Evolutionary conservation across 1,140 invertebrate genomes (phyloP).

Genomic region (Lordiphosa mommai): DNA sequence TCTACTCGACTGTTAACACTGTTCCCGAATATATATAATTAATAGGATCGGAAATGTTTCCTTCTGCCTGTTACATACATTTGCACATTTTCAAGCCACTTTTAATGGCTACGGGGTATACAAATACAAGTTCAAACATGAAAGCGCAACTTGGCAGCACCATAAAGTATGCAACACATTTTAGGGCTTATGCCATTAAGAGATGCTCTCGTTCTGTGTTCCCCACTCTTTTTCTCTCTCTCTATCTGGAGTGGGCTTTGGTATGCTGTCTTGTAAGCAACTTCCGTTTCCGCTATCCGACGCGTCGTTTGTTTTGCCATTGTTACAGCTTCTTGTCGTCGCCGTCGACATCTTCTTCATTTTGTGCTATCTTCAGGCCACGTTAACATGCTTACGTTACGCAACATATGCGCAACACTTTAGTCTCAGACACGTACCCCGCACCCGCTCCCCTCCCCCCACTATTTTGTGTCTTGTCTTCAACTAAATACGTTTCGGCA

Average conservation of each 20-base stretch:
- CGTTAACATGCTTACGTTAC: slow-evolving; percentile 43
- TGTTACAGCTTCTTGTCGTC: slow-evolving; percentile 36
- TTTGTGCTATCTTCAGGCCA: not conserved
- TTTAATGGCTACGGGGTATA: no score
- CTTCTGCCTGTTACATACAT: no score
- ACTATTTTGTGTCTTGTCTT: slow-evolving; percentile 39
- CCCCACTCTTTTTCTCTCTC: slow-evolving; percentile 15
- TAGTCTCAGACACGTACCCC: no score
- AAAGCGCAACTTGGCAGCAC: slow-evolving; percentile 8
- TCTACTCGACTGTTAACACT: no score
- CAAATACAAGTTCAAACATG: slow-evolving; percentile 19
- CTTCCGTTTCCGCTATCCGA: slow-evolving; percentile 70
- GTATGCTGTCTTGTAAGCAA: slow-evolving; percentile 63
- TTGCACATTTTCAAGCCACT: no score
- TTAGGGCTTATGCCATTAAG: slow-evolving; percentile 60
- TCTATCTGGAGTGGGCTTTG: no score
- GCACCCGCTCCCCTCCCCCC: not conserved
- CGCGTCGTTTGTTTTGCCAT: slow-evolving; percentile 59
- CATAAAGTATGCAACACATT: slow-evolving; percentile 43
- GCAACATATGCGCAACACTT: slow-evolving; percentile 63
- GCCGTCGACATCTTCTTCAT: slow-evolving; percentile 12
- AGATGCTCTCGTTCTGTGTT: slow-evolving; percentile 12
- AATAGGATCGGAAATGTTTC: no score
- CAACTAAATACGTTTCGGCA: slow-evolving; percentile 62
- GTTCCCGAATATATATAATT: no score